These are phyloP conservation scores for Acleris sparsana DNA, from an alignment of 2,888 invertebrate genomes.

Conservation along the genomic window DNA sequence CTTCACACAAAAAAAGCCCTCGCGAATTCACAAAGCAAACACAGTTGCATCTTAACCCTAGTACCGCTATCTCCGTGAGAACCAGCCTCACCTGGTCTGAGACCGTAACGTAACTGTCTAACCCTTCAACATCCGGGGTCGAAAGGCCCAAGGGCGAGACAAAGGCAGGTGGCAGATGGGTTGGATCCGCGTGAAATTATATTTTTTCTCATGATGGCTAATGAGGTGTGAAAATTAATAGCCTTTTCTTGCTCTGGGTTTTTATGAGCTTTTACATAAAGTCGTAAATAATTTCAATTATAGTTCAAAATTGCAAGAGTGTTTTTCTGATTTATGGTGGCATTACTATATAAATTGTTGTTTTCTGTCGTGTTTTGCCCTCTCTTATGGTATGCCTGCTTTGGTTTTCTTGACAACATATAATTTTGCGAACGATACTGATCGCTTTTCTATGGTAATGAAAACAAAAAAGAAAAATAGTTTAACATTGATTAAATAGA, in stretches of 20 bases:
- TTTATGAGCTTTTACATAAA: neutral
- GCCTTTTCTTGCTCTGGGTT: constrained; percentile 48
- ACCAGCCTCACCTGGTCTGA: constrained; percentile 68
- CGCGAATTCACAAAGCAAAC: constrained; percentile 45
- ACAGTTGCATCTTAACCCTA: constrained; percentile 63
- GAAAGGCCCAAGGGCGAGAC: constrained; percentile 66
- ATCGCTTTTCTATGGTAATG: too few relatives aligned
- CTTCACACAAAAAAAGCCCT: constrained; percentile 38
- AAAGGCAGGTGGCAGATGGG: constrained; percentile 79
- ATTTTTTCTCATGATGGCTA: constrained; percentile 69
- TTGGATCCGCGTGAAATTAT: constrained; percentile 80
- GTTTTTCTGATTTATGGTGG: too few relatives aligned
- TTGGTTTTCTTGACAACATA: too few relatives aligned
- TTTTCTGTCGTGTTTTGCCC: too few relatives aligned
- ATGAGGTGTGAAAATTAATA: constrained; percentile 79
- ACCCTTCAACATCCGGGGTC: constrained; percentile 74
- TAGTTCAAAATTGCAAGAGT: too few relatives aligned
- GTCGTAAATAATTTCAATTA: neutral
- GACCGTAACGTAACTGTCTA: constrained; percentile 74
- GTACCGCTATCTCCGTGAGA: constrained; percentile 70
- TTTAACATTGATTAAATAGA: too few relatives aligned
- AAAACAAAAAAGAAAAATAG: too few relatives aligned
- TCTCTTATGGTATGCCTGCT: too few relatives aligned
- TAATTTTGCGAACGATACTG: too few relatives aligned
- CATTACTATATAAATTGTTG: too few relatives aligned